Conservation (phyloP, 2,113 vertebrate genomes). For the Stigmatopora nigra region DNA sequence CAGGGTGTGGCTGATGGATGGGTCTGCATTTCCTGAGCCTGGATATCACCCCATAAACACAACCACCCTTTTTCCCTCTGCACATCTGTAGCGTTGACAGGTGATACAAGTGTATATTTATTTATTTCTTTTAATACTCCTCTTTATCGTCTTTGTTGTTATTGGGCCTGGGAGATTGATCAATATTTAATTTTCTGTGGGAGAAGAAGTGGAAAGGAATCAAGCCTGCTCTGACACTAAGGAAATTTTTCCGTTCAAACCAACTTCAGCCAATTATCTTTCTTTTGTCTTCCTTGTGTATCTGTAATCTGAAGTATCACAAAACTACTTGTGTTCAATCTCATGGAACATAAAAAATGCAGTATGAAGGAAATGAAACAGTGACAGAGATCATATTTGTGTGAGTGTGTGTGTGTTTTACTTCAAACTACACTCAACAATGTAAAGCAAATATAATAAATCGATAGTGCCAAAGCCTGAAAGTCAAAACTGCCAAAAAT, state of each 20-base stretch:
- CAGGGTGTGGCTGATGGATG: slow-evolving; percentile 57
- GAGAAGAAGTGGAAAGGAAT: slow-evolving; percentile 62
- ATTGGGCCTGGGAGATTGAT: slow-evolving; percentile 80
- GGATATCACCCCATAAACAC: slow-evolving; percentile 22
- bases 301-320: slow-evolving; percentile 41
- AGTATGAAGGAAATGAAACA: slow-evolving; percentile 51
- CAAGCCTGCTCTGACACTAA: slow-evolving; percentile 50
- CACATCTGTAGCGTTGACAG: slow-evolving; percentile 46
- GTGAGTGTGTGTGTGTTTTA: slow-evolving; percentile 46
- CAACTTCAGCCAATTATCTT: slow-evolving; percentile 36
- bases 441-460: neutral
- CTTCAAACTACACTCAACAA: slow-evolving; percentile 14
- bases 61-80: neutral
- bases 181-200: slow-evolving; percentile 89
- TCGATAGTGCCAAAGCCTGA: neutral
- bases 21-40: slow-evolving; percentile 33
- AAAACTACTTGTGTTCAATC: slow-evolving; percentile 16
- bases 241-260: slow-evolving; percentile 41
- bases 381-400: slow-evolving; percentile 36
- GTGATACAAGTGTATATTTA: slow-evolving; percentile 67
- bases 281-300: slow-evolving; percentile 34
- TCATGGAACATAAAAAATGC: slow-evolving; percentile 1
- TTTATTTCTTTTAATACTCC: slow-evolving; percentile 72
- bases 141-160: slow-evolving; percentile 77
- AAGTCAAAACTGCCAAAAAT: slow-evolving; percentile 24